Conservation (phyloP, 2,113 vertebrate species). For the Tupaia chinensis region DNA sequence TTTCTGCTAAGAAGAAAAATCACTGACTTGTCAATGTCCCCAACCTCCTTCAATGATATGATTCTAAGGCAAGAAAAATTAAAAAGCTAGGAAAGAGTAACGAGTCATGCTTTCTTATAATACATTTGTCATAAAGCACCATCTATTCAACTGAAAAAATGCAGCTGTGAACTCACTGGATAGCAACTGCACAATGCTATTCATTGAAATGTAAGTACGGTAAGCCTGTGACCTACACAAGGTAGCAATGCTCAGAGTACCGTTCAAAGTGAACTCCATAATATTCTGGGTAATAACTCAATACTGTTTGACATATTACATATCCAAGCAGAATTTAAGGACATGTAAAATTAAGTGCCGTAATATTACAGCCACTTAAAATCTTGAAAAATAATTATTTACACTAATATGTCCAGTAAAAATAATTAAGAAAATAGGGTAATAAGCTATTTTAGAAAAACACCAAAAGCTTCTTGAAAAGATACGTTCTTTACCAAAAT, state of each 20-base stretch:
- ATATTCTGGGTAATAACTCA: not conserved
- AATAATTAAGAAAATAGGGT: not conserved
- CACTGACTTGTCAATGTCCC: not conserved
- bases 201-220: not conserved
- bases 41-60: not conserved
- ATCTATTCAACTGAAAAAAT: not conserved
- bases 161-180: not conserved
- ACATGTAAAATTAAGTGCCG: not conserved
- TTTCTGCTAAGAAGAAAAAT: not conserved
- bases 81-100: fast-evolving
- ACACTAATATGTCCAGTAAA: not conserved
- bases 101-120: not conserved
- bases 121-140: not conserved
- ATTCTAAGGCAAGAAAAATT: not conserved
- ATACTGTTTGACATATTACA: not conserved
- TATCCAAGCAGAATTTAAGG: not conserved
- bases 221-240: not conserved
- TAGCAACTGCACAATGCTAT: not conserved
- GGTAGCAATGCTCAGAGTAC: not conserved
- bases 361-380: slow-evolving; percentile 8
- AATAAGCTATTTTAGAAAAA: not conserved
- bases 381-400: not conserved
- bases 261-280: not conserved
- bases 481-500: not conserved
- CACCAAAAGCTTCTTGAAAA: not conserved